These are phyloP conservation scores for Incurvaria masculella DNA, from an alignment of 2,888 invertebrate genomes.

Conservation along the genomic window DNA sequence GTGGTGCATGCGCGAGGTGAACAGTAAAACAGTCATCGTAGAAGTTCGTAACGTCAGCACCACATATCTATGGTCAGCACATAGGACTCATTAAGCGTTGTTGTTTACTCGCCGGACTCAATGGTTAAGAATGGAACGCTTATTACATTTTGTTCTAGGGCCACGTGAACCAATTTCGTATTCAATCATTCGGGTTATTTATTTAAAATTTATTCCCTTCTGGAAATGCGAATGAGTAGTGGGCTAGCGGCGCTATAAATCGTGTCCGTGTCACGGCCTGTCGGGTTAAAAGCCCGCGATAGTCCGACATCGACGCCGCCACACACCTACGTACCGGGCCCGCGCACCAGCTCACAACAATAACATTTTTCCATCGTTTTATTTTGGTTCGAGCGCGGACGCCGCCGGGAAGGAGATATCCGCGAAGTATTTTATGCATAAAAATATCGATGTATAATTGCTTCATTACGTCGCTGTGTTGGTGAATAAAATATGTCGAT, in stretches of 20 bases:
- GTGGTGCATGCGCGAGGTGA: no score
- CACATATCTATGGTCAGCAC: no score
- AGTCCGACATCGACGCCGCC: constrained; percentile 38
- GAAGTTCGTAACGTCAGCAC: no score
- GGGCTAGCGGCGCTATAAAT: constrained; percentile 53
- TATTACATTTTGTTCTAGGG: no score
- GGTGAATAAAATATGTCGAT: constrained; percentile 57
- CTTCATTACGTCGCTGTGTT: constrained; percentile 57
- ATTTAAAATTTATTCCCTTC: constrained; percentile 44
- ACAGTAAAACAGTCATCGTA: no score
- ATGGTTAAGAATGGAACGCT: no score
- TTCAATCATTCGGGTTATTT: constrained; percentile 43
- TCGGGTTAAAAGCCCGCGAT: constrained; percentile 55
- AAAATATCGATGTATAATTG: constrained; percentile 59
- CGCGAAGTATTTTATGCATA: constrained; percentile 56
- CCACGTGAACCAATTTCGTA: constrained; percentile 17
- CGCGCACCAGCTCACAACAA: constrained; percentile 33
- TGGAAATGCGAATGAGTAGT: constrained; percentile 52
- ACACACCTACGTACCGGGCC: constrained; percentile 39
- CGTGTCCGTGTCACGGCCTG: constrained; percentile 49
- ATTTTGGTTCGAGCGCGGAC: constrained; percentile 44
- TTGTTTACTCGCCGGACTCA: no score
- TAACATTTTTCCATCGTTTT: constrained; percentile 37
- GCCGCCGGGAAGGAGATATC: constrained; percentile 42
- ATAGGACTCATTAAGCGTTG: no score